phyloP scores from a whole-genome alignment of 2,797 vertebrate species.

The Pteropus rufus region DNA sequence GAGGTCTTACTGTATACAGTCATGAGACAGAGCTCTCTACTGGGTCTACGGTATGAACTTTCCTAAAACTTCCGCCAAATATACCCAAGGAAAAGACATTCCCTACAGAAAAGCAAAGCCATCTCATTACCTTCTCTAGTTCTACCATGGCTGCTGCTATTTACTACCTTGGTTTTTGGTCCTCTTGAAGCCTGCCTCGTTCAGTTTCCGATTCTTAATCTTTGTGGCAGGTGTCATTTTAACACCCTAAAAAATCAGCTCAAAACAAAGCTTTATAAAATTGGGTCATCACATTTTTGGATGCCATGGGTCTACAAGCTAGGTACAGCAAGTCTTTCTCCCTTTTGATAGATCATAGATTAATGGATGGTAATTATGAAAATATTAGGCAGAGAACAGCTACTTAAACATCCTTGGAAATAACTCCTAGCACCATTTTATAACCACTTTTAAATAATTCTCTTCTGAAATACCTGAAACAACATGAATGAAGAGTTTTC shows the following conservation, averaged over 20 bases:
- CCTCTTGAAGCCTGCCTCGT: background rate
- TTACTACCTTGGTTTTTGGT: background rate
- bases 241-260: slow-evolving; percentile 20
- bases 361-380: background rate
- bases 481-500: background rate
- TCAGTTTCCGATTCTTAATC: slow-evolving; percentile 27
- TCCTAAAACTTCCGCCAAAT: background rate
- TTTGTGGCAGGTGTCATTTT: background rate
- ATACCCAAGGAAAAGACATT: background rate
- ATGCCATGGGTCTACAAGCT: background rate
- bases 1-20: slow-evolving; percentile 55
- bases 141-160: background rate
- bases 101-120: background rate
- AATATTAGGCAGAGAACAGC: background rate
- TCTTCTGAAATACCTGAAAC: slow-evolving; percentile 24
- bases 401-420: background rate
- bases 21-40: slow-evolving; percentile 54
- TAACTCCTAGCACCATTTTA: background rate
- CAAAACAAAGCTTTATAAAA: slow-evolving; percentile 42
- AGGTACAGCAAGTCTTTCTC: background rate
- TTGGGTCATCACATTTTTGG: background rate
- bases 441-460: background rate
- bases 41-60: background rate
- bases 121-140: background rate
- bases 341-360: background rate